Conservation (phyloP, 2,113 vertebrate species). For the Pygoscelis adeliae region DNA sequence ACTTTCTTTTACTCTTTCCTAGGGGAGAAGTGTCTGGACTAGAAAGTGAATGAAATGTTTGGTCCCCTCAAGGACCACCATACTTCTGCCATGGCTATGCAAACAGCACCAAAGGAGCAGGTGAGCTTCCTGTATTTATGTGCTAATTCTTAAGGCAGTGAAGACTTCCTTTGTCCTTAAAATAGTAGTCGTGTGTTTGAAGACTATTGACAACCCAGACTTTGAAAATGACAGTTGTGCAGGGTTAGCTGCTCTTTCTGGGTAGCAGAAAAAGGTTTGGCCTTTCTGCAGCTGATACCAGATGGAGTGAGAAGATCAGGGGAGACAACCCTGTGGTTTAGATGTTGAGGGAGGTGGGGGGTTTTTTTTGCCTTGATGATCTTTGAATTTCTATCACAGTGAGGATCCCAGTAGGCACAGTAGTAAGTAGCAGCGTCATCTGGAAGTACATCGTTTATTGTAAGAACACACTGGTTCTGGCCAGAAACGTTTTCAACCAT, state of each 20-base stretch:
- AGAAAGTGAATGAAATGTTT: not conserved
- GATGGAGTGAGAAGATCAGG: not conserved
- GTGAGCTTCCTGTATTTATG: not conserved
- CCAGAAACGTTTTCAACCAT: not conserved
- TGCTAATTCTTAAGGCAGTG: not conserved
- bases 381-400: not conserved
- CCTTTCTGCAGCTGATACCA: not conserved
- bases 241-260: not conserved
- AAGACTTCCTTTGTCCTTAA: not conserved
- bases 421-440: not conserved
- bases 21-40: not conserved
- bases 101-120: not conserved
- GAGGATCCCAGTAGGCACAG: not conserved
- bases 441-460: not conserved
- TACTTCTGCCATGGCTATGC: not conserved
- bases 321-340: not conserved
- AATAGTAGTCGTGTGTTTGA: not conserved
- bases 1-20: not conserved
- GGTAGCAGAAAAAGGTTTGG: not conserved
- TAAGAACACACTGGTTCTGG: not conserved
- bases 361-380: not conserved
- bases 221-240: not conserved
- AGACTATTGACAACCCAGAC: not conserved
- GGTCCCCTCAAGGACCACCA: not conserved
- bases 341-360: fast-evolving